These are phyloP conservation scores for Holothuria leucospilota DNA, from an alignment of 53 echinoderm and acorn worm genomes.

Conservation along the genomic window DNA sequence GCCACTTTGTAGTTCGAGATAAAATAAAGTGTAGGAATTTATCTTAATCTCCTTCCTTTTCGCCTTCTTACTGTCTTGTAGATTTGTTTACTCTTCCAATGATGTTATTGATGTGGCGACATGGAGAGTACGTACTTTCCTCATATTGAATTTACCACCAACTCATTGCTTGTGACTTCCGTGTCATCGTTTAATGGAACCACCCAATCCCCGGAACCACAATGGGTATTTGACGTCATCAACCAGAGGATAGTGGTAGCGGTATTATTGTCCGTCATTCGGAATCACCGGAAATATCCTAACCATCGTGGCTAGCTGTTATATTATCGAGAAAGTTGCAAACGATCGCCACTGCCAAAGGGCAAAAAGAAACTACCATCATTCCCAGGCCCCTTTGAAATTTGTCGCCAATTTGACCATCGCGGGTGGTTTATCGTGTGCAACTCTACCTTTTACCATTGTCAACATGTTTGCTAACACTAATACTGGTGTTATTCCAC, in stretches of 20 bases:
- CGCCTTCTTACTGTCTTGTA: no score
- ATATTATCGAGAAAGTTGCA: conserved; percentile 59
- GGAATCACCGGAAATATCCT: conserved; percentile 61
- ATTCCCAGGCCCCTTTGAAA: no score
- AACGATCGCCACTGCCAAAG: conserved; percentile 59
- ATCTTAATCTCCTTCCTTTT: no score
- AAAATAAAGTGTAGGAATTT: no score
- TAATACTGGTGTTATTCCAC: neutral
- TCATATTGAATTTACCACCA: no score
- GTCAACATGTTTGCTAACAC: conserved; percentile 33
- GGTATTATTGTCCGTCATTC: conserved; percentile 37
- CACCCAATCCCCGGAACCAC: neutral
- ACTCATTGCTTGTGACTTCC: no score
- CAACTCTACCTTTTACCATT: conserved; percentile 54
- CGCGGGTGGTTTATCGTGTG: conserved; percentile 53
- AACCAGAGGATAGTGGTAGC: conserved; percentile 53
- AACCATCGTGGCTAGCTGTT: conserved; percentile 61
- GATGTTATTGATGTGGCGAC: no score
- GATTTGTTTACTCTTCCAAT: no score
- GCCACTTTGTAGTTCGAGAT: no score
- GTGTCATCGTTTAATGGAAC: neutral
- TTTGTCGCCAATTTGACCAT: conserved; percentile 64
- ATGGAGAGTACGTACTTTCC: no score
- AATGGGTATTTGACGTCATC: conserved; percentile 46
- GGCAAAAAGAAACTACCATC: no score